These are phyloP conservation scores for Agapornis canus DNA, from an alignment of 2,797 vertebrate genomes.

Conservation along the genomic window DNA sequence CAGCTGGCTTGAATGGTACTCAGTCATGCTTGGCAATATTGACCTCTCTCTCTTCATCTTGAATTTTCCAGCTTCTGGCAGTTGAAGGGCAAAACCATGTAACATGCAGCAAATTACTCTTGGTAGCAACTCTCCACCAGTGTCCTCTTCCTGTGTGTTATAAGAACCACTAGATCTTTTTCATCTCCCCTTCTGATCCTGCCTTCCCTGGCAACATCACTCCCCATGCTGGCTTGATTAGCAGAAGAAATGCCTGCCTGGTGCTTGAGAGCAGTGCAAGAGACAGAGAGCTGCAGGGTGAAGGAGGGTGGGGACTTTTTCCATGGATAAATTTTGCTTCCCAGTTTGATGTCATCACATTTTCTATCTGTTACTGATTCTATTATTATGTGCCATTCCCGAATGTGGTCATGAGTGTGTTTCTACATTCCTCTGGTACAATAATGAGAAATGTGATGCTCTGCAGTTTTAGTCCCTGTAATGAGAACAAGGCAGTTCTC, in stretches of 20 bases:
- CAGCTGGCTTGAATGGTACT: background rate
- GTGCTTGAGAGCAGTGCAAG: background rate
- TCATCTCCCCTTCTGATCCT: background rate
- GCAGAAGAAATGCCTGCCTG: background rate
- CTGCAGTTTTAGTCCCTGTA: background rate
- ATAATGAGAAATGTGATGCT: slow-evolving; percentile 7
- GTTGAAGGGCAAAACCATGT: background rate
- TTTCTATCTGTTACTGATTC: slow-evolving; percentile 13
- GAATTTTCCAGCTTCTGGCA: background rate
- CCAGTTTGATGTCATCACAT: background rate
- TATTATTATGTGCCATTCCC: background rate
- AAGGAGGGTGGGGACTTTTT: background rate
- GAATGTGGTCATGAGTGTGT: background rate
- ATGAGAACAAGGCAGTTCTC: slow-evolving; percentile 19
- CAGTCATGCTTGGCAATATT: background rate
- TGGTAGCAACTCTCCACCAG: background rate
- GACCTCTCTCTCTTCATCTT: background rate
- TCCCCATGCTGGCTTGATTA: background rate
- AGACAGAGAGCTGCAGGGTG: background rate
- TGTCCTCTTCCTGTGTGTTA: background rate
- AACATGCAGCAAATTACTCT: background rate
- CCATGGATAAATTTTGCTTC: background rate
- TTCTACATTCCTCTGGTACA: slow-evolving; percentile 11
- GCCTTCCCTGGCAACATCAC: background rate
- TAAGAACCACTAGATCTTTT: background rate